Evolutionary conservation across 2,113 vertebrate species (phyloP).

Genomic region (Hypomesus transpacificus): DNA sequence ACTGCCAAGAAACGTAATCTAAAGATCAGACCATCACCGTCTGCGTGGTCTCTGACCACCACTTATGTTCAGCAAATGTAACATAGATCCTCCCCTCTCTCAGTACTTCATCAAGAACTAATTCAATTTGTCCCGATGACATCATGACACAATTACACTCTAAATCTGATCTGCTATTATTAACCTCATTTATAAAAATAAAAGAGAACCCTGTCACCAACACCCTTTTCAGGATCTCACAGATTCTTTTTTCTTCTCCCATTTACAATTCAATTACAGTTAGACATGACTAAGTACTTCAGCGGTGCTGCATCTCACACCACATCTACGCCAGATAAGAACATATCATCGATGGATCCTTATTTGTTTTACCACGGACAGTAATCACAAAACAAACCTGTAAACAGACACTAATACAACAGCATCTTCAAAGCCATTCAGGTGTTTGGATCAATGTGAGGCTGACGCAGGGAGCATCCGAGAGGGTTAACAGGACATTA

Average conservation of each 20-base stretch:
- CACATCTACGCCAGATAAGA: too few species aligned
- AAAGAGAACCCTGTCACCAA: conserved; percentile 61
- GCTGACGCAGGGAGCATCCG: too few species aligned
- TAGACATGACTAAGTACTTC: conserved; percentile 56
- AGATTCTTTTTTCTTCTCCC: conserved; percentile 33
- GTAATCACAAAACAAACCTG: too few species aligned
- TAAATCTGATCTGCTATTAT: conserved; percentile 61
- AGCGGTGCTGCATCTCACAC: neutral
- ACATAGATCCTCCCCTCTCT: neutral
- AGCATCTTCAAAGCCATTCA: too few species aligned
- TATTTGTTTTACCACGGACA: neutral
- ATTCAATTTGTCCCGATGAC: conserved; percentile 42
- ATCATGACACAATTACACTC: conserved; percentile 41
- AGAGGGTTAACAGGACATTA: conserved; percentile 42
- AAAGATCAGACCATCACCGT: neutral
- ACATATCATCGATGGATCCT: neutral
- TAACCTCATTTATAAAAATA: conserved; percentile 68
- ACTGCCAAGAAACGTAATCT: neutral
- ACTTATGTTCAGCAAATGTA: too few species aligned
- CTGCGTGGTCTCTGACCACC: conserved; percentile 1
- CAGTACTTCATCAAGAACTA: conserved; percentile 2
- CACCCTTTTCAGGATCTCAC: conserved; percentile 59
- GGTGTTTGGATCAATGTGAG: too few species aligned
- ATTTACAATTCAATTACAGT: conserved; percentile 63
- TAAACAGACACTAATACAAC: too few species aligned